A percentile compares a stretch with the other conserved stretches of the same genome.
Evolutionary conservation across 2,113 vertebrate genomes (phyloP).

Genomic region (Salvelinus sp.): DNA sequence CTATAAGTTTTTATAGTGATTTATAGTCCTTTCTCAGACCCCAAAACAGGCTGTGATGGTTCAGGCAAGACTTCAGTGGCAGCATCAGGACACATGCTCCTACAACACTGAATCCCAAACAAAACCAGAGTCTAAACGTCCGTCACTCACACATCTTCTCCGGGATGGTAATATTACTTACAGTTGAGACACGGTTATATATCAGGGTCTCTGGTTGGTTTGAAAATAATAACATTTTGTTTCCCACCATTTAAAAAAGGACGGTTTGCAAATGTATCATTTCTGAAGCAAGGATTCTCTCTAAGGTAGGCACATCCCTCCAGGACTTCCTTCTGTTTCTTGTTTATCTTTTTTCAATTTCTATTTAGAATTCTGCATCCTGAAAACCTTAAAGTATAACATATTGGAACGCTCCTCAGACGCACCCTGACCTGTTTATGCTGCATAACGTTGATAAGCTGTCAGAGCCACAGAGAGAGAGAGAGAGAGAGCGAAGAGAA

Average conservation of each 20-base stretch:
- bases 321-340: slow-evolving; percentile 52
- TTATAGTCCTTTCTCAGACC: not conserved
- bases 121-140: slow-evolving; percentile 28
- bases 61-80: slow-evolving; percentile 47
- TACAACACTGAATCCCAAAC: slow-evolving; percentile 37
- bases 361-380: slow-evolving; percentile 70
- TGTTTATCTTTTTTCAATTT: slow-evolving; percentile 46
- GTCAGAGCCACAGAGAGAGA: slow-evolving; percentile 66
- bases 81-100: slow-evolving; percentile 38
- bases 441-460: slow-evolving; percentile 76
- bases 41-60: slow-evolving; percentile 31
- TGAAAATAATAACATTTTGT: slow-evolving; percentile 78
- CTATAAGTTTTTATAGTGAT: no score
- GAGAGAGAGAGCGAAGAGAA: not conserved
- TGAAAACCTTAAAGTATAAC: slow-evolving; percentile 77
- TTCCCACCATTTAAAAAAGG: slow-evolving; percentile 69
- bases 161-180: slow-evolving; percentile 66
- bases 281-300: slow-evolving; percentile 62
- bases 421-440: slow-evolving; percentile 81
- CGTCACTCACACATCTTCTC: slow-evolving; percentile 65
- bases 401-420: slow-evolving; percentile 72
- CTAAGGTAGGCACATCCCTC: slow-evolving; percentile 51
- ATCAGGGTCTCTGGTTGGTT: slow-evolving; percentile 67
- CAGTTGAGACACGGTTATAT: slow-evolving; percentile 63
- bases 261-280: slow-evolving; percentile 73